phyloP scores from a whole-genome alignment of 2,113 vertebrate genomes.

The Willisornis vidua region DNA sequence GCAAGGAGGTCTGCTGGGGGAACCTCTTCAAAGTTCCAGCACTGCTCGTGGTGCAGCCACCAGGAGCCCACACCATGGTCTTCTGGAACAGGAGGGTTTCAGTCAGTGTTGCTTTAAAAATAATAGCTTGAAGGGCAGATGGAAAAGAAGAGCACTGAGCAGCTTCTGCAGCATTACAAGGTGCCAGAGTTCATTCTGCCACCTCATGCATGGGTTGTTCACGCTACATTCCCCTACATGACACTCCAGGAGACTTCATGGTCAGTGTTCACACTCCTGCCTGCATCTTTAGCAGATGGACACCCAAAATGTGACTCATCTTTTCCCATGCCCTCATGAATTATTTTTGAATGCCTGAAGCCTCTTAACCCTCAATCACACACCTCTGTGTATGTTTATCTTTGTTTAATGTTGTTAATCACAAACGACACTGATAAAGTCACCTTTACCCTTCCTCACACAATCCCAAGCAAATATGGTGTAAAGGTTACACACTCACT shows the following conservation, averaged over 20 bases:
- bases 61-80: not conserved
- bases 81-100: not conserved
- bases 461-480: not conserved
- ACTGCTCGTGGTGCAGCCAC: not conserved
- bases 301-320: not conserved
- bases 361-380: not conserved
- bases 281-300: not conserved
- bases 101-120: not conserved
- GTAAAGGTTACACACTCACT: not conserved
- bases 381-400: not conserved
- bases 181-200: not conserved
- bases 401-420: not conserved
- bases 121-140: not conserved
- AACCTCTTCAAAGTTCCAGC: not conserved
- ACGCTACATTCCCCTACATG: rapidly evolving
- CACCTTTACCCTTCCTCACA: not conserved
- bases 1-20: not conserved
- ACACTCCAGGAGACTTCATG: not conserved
- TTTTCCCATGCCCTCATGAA: not conserved
- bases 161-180: not conserved
- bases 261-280: not conserved
- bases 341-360: not conserved
- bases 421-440: not conserved
- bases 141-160: not conserved
- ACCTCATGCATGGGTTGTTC: rapidly evolving